These are phyloP conservation scores for Cephalopachus bancanus DNA, from an alignment of 2,797 vertebrate genomes.

Conservation along the genomic window DNA sequence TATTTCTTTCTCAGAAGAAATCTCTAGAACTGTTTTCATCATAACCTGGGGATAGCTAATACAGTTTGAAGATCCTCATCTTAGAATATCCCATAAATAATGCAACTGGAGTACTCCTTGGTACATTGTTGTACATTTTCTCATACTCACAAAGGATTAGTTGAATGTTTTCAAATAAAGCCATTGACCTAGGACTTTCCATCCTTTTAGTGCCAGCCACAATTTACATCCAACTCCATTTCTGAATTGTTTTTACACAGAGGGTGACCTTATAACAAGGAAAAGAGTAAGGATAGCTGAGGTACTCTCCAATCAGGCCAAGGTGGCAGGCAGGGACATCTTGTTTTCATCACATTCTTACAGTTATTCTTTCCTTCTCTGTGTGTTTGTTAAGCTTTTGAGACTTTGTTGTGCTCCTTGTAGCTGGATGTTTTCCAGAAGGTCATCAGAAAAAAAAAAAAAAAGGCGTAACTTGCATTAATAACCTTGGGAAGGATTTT, in stretches of 20 bases:
- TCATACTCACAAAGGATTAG: background rate
- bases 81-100: background rate
- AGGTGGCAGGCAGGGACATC: background rate
- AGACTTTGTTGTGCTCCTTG: slow-evolving; percentile 40
- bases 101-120: background rate
- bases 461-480: slow-evolving; percentile 48
- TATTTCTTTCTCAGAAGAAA: slow-evolving; percentile 2
- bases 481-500: slow-evolving; percentile 44
- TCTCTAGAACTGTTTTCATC: background rate
- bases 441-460: slow-evolving; percentile 38
- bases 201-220: background rate
- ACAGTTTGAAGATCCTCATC: background rate
- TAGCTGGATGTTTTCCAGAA: slow-evolving; percentile 54
- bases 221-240: background rate
- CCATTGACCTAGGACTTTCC: background rate
- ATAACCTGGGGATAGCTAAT: background rate
- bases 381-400: background rate
- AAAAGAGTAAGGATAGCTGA: background rate
- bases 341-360: background rate
- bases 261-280: background rate
- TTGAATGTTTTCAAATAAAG: slow-evolving; percentile 39
- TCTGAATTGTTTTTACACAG: background rate
- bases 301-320: background rate
- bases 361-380: background rate
- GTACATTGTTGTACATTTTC: background rate